Evolutionary conservation across 2,797 vertebrate species (phyloP).

Genomic region (Sphaeramia orbicularis): DNA sequence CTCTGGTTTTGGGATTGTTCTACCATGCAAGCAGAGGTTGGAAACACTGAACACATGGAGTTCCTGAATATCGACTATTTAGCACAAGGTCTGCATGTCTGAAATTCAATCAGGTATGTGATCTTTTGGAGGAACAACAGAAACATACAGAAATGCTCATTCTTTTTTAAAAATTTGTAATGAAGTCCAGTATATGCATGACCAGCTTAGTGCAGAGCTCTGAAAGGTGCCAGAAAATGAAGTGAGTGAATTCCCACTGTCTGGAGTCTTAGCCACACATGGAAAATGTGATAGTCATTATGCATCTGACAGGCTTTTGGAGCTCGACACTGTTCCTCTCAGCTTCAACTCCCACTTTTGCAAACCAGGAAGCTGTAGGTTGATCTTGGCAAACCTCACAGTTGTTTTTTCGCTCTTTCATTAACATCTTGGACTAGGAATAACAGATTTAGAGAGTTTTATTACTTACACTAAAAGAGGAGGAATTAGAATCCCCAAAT

Average conservation of each 20-base stretch:
- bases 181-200: conserved; percentile 23
- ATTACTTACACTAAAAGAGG: conserved; percentile 83
- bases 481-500: conserved; percentile 87
- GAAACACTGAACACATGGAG: conserved; percentile 18
- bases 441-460: conserved; percentile 86
- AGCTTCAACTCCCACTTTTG: conserved; percentile 80
- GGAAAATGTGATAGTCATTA: conserved; percentile 90
- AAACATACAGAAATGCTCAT: not conserved
- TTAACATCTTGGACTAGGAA: conserved; percentile 89
- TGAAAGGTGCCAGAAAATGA: conserved; percentile 51
- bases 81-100: not conserved
- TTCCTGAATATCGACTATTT: conserved; percentile 1
- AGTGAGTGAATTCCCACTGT: conserved; percentile 50
- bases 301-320: conserved; percentile 85
- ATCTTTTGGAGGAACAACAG: conserved; percentile 38
- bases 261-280: conserved; percentile 61
- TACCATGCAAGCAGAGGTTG: not conserved
- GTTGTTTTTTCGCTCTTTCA: conserved; percentile 86
- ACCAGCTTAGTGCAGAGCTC: conserved; percentile 8
- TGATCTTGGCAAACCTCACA: conserved; percentile 89
- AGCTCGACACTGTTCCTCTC: conserved; percentile 82
- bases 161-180: conserved; percentile 15
- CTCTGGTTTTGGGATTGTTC: not conserved
- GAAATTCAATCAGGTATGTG: conserved; percentile 19
- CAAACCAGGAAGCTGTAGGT: conserved; percentile 93